Evolutionary conservation across 1,140 invertebrate genomes (phyloP), one percentile per base, ranked within the genome.

Genomic region (Drosophila funebris): DNA sequence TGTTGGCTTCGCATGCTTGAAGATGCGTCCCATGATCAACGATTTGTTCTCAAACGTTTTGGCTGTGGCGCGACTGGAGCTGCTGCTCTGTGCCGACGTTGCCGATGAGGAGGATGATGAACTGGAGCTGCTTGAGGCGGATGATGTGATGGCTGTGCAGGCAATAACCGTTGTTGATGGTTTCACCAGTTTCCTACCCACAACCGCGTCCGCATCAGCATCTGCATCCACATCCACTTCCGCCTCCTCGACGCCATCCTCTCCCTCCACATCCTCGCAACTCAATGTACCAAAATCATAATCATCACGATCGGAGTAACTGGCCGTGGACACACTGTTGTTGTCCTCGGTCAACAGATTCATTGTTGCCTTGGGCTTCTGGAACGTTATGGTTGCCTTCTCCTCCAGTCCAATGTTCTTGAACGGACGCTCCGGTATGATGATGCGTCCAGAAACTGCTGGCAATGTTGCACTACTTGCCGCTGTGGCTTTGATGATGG

Each of bases 1-100:
- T 60, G 82, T 50, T 37, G 11, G 92, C 93, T 90, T 92, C 3
- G 92, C 92, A 61, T 93, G 93, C 78, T 93, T 93, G 48, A 93
- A 93, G 27, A 93, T 93, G 20, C 93, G 81, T 3, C 92, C 93
- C 93, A 93, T 93, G 4, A 93, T 93, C 46, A 93, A 79, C 3
- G 92, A 93, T 66, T 93, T 93, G 57, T 93, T 93, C 52, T 90
- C 87, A 18, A 91, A 91, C 0, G 90, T 91, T 66, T 91, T 91
- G 14, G 90, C 81, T 0, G 90, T 90, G 37, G 79, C 81, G 0
- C 90, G 81, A 43, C 90, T 91, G 1, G 87, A 90, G 52, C 90
- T 91, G 63, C 68, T 81, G 66, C n/a, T n/a, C n/a, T n/a, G 76
- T 76, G 9, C 63, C 50, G 75, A 20, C 64, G 57, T 67, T 67